phyloP scores from a whole-genome alignment of 2,113 vertebrate species.

The Verasper variegatus region DNA sequence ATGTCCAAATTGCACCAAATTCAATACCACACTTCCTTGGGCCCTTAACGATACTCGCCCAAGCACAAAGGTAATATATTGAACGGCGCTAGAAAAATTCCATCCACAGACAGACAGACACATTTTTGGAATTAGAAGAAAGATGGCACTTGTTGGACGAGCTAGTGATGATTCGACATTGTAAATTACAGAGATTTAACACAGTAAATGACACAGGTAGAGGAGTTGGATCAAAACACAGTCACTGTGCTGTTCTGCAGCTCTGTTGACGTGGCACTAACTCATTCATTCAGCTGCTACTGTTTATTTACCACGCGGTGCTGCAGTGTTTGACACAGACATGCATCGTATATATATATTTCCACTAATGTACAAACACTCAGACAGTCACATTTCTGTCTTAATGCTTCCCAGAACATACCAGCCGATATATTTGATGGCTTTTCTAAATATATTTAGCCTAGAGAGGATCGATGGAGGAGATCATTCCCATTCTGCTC shows the following conservation, averaged over 20 bases:
- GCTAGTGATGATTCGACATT: not conserved
- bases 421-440: conserved; percentile 76
- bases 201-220: no score
- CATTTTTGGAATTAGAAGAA: no score
- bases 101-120: no score
- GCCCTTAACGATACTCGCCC: no score
- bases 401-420: conserved; percentile 81
- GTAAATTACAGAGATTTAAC: not conserved
- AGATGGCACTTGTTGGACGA: not conserved
- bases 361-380: conserved; percentile 49
- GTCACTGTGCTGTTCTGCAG: not conserved
- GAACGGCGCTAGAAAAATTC: no score
- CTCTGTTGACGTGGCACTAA: not conserved
- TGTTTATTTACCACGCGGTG: not conserved
- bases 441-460: conserved; percentile 83
- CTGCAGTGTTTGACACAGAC: not conserved
- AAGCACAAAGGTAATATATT: no score
- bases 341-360: conserved; percentile 49
- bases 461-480: conserved; percentile 75
- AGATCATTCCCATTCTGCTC: conserved; percentile 76
- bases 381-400: conserved; percentile 51
- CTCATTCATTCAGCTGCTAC: not conserved
- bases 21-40: no score
- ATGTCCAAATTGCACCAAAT: no score
- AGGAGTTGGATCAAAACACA: no score